Base-by-base conservation (phyloP, 2,113 vertebrate genomes). In the Trematomus loennbergii region DNA sequence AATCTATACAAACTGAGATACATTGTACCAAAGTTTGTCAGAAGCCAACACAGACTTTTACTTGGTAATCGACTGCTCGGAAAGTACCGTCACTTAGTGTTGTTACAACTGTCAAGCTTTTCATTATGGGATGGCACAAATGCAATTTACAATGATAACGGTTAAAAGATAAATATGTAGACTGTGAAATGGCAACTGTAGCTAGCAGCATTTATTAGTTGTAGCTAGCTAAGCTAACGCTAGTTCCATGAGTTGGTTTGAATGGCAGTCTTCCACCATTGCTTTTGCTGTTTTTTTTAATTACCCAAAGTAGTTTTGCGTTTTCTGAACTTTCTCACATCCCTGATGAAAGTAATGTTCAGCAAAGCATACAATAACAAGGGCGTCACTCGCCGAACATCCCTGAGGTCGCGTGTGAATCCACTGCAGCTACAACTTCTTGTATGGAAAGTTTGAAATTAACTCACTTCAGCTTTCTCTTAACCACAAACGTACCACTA, bases 401-500 rank as follows among this genome's bases (percentile, higher is more conserved):
- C 49, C 49, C 22, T 16, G 9, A n/a, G 20, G 12, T 40, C 2
- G 0, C 78, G 55, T 6, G 20, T 81, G 68, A 84, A 62, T 13
- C 64, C 7, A 3, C 68, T 66, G 12, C 2, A 40, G 20, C 79
- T 59, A 8, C 3, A 17, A 53, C 10, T 12, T 59, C 25, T 49
- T 17, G 13, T 54, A 33, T 33, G 82, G 75, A 82, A 85, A 84
- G 52, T 90, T 82, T 78, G 11, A 82, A 58, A 71, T 46, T 18
- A 67, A 53, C 71, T 36, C 71, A 82, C 81, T 75, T 80, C 64
- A 79, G 5, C 65, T 59, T 79, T 84, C 17, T 55, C 5, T 36
- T 48, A 59, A 82, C 79, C 88, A 88, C 82, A 90, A 82, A 70
- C 57, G 48, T 5, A 57, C 22, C 54, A 54, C 45, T 25, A 57